Conservation (phyloP, 2,888 invertebrate genomes). For the Tinea pellionella region DNA sequence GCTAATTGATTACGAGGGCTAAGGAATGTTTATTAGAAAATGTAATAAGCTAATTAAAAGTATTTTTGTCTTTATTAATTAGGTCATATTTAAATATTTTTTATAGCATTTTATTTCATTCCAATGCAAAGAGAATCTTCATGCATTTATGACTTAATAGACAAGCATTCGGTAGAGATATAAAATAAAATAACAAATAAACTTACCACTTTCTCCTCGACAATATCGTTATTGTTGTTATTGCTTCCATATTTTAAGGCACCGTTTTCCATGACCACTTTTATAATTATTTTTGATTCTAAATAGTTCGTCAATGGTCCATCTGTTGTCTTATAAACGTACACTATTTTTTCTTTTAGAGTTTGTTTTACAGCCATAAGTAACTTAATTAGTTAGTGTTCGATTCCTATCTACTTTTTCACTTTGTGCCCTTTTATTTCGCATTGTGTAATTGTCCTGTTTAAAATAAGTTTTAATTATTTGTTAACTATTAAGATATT, state of each 20-base stretch:
- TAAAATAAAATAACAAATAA: neutral
- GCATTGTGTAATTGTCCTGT: neutral
- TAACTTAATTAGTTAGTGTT: neutral
- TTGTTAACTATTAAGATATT: no score
- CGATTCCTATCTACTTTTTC: neutral
- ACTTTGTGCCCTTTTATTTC: neutral
- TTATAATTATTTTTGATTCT: conserved; percentile 2
- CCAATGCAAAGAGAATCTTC: no score
- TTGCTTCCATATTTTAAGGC: conserved; percentile 72
- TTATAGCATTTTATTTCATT: no score
- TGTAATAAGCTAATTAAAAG: neutral
- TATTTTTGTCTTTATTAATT: no score
- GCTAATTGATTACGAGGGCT: neutral
- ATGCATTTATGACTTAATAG: no score
- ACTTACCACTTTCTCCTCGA: conserved; percentile 66
- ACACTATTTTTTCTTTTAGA: conserved; percentile 8
- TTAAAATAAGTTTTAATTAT: no score
- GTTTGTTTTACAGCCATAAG: conserved; percentile 8
- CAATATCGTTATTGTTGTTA: conserved; percentile 63
- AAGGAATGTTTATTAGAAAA: neutral
- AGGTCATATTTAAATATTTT: no score
- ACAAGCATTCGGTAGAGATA: no score
- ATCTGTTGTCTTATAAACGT: neutral
- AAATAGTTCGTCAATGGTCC: conserved; percentile 7
- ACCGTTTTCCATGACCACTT: conserved; percentile 63